Conservation (phyloP, 1,140 invertebrate genomes). For the Hypsibius dujardini region DNA sequence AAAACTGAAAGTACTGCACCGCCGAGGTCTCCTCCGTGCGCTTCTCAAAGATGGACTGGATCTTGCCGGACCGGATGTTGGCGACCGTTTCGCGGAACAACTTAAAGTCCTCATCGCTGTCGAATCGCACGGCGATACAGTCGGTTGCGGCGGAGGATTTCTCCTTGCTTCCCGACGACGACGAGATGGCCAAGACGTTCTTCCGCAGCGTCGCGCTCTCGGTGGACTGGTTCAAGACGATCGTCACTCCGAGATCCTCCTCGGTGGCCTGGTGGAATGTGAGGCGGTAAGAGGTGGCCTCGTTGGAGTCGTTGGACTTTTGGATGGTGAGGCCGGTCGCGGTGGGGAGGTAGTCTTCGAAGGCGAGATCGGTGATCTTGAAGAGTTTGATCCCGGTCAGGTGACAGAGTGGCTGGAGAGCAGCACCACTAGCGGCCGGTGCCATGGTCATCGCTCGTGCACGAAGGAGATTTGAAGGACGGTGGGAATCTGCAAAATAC, state of each 20-base stretch:
- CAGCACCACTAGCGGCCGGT: too few species aligned
- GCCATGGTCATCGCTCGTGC: too few species aligned
- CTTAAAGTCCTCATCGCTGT: conserved; percentile 1
- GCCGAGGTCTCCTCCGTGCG: conserved; percentile 91
- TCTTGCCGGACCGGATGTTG: conserved; percentile 25
- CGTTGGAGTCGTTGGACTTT: background rate
- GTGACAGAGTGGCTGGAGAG: background rate
- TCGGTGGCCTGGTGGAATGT: background rate
- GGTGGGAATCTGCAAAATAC: too few species aligned
- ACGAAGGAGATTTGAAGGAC: too few species aligned
- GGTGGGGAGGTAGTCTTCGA: background rate
- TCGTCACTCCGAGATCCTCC: background rate
- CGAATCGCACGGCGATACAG: background rate
- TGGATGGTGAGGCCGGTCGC: background rate
- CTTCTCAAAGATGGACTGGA: conserved; percentile 67
- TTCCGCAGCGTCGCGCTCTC: too few species aligned
- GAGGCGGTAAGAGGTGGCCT: background rate
- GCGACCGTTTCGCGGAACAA: conserved; percentile 20
- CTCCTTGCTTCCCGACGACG: background rate
- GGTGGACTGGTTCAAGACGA: too few species aligned
- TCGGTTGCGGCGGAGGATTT: background rate
- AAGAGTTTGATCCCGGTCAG: background rate
- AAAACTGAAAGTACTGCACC: conserved; percentile 70
- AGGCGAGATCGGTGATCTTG: background rate
- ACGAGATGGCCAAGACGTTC: background rate